Evolutionary conservation across 1,140 invertebrate species (phyloP).

Genomic region (Hetaerina americana): DNA sequence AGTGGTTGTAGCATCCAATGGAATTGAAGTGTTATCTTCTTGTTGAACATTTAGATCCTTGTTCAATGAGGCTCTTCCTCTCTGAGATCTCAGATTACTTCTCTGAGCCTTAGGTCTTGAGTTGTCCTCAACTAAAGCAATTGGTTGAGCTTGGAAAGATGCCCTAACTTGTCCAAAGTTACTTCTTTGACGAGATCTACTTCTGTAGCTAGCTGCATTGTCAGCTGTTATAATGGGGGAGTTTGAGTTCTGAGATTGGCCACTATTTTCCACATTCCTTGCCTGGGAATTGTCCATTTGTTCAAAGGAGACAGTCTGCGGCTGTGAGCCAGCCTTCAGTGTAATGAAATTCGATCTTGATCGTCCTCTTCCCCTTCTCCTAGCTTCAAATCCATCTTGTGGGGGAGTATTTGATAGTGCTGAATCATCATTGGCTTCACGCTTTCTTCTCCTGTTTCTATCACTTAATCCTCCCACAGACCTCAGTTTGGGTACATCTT

Average conservation of each 20-base stretch:
- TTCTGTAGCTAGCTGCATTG: neutral
- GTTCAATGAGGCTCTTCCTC: neutral
- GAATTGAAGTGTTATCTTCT: neutral
- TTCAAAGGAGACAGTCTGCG: neutral
- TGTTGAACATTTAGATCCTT: neutral
- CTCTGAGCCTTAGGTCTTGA: neutral
- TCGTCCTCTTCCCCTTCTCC: neutral
- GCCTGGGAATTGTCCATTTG: too few relatives aligned
- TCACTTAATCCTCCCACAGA: neutral
- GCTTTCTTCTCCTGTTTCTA: neutral
- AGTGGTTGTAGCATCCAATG: neutral
- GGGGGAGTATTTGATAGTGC: too few relatives aligned
- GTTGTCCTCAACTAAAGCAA: neutral
- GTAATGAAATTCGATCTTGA: neutral
- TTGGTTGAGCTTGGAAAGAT: neutral
- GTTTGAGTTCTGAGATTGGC: too few relatives aligned
- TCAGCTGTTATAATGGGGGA: too few relatives aligned
- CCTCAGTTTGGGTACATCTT: neutral
- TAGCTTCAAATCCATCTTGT: neutral
- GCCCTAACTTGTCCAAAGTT: neutral
- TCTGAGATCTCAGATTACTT: neutral
- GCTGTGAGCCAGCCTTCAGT: neutral
- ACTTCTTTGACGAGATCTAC: neutral
- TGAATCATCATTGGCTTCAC: neutral
- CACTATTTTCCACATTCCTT: neutral